phyloP scores from a whole-genome alignment of 2,113 vertebrate genomes.

The Petrocephalus microphthalmus region DNA sequence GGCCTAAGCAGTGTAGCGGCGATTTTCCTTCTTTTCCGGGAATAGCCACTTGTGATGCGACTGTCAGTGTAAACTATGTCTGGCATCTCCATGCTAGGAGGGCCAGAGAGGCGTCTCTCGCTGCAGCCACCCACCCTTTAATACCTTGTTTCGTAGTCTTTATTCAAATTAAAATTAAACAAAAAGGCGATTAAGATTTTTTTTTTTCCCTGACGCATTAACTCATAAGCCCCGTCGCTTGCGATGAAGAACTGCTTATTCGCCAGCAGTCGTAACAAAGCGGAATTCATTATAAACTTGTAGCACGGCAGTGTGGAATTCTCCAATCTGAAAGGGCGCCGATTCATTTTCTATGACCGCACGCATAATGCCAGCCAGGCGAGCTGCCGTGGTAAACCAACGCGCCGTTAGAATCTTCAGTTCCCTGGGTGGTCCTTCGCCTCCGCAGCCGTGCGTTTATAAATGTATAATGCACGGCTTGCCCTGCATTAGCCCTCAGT shows the following conservation, averaged over 20 bases:
- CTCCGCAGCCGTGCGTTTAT: neutral
- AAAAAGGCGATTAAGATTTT: neutral
- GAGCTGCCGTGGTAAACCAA: neutral
- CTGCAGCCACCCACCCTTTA: neutral
- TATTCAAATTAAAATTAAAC: neutral
- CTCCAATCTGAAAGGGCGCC: neutral
- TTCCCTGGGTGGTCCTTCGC: neutral
- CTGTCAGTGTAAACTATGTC: neutral
- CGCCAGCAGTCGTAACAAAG: neutral
- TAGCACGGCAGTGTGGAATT: neutral
- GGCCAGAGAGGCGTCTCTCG: neutral
- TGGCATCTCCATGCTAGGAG: neutral
- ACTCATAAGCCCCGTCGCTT: neutral
- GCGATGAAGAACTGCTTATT: neutral
- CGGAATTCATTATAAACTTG: neutral
- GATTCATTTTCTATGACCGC: neutral
- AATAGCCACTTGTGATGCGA: neutral
- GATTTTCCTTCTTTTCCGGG: neutral
- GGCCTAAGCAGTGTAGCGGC: neutral
- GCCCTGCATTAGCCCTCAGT: neutral
- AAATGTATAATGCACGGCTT: neutral
- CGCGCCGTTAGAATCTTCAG: neutral
- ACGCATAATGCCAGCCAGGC: neutral
- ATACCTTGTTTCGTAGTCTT: neutral
- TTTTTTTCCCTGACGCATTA: neutral